These are phyloP conservation scores for Porites australiensis DNA, from an alignment of 64 coral and sea anemone species.

Conservation along the genomic window DNA sequence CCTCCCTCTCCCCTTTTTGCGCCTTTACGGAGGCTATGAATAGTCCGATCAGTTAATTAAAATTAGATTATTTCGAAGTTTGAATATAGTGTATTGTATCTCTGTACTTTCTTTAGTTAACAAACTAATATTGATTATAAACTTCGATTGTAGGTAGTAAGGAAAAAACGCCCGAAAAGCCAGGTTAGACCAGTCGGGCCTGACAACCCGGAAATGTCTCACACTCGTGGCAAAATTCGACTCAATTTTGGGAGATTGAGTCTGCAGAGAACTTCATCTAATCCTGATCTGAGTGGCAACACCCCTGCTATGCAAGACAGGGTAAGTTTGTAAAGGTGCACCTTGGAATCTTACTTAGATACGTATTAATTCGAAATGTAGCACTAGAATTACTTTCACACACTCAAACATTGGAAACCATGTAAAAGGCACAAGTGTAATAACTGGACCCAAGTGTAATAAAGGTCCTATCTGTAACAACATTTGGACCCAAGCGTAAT, in stretches of 20 bases:
- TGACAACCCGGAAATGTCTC: neutral
- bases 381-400: too few species aligned
- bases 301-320: neutral
- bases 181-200: neutral
- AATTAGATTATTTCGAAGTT: neutral
- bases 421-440: too few species aligned
- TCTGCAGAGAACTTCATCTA: neutral
- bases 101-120: neutral
- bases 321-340: neutral
- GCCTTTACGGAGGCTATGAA: too few species aligned
- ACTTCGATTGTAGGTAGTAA: neutral
- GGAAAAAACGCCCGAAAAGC: slow-evolving; percentile 25
- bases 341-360: too few species aligned
- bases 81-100: neutral
- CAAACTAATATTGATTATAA: neutral
- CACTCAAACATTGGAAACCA: too few species aligned
- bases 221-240: slow-evolving; percentile 7
- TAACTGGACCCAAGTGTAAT: too few species aligned
- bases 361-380: too few species aligned
- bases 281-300: neutral
- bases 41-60: too few species aligned
- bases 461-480: too few species aligned
- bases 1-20: too few species aligned
- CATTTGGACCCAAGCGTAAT: too few species aligned
- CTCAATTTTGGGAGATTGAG: neutral